phyloP scores from a whole-genome alignment of 2,888 invertebrate genomes.

The Heliconius erato region DNA sequence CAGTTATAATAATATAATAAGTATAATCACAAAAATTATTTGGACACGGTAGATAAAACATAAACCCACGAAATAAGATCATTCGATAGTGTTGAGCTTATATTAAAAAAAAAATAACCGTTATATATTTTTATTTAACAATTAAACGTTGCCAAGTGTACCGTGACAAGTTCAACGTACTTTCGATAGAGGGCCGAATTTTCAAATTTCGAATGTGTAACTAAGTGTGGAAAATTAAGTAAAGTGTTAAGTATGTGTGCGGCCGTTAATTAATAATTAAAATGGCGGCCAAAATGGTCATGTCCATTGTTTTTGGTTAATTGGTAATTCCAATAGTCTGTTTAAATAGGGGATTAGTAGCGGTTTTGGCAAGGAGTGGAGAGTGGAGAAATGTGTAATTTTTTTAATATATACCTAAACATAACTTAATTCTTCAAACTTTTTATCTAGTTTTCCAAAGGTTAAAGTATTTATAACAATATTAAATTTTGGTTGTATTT shows the following conservation, averaged over 20 bases:
- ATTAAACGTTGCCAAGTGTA: slow-evolving; percentile 80
- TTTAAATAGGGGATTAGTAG: neutral
- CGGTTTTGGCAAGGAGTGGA: neutral
- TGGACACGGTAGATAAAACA: slow-evolving; percentile 78
- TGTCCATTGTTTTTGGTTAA: slow-evolving; percentile 16
- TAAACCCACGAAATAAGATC: slow-evolving; percentile 53
- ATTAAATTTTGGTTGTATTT: neutral
- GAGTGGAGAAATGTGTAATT: neutral
- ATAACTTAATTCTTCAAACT: too few relatives aligned
- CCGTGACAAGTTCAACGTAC: slow-evolving; percentile 76
- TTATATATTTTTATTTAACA: slow-evolving; percentile 65
- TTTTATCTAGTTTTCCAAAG: too few relatives aligned
- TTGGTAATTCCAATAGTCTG: neutral
- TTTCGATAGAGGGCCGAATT: slow-evolving; percentile 53
- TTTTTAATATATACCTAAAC: too few relatives aligned
- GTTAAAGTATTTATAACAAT: neutral
- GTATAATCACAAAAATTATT: slow-evolving; percentile 55
- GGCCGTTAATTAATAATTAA: slow-evolving; percentile 26
- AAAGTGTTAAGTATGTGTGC: slow-evolving; percentile 43
- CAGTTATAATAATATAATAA: slow-evolving; percentile 34
- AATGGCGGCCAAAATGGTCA: slow-evolving; percentile 1
- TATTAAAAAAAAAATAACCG: slow-evolving; percentile 50
- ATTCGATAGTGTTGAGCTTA: slow-evolving; percentile 47
- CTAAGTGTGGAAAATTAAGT: slow-evolving; percentile 26
- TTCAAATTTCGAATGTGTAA: slow-evolving; percentile 51